Evolutionary conservation across 2,797 vertebrate genomes (phyloP), one percentile per base, ranked within the genome.

Genomic region (Cyprinella venusta): DNA sequence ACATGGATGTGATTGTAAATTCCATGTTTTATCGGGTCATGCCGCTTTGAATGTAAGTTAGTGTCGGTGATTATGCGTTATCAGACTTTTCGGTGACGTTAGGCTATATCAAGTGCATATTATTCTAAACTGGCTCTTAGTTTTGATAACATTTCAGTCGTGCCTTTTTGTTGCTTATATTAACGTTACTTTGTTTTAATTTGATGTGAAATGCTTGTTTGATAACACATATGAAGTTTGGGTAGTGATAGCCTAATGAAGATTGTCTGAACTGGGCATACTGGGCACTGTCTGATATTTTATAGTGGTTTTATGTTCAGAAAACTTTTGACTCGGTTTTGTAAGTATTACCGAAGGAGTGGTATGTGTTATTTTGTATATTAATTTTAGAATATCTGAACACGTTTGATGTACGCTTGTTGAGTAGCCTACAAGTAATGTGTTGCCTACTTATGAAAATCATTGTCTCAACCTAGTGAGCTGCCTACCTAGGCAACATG

Each of bases 1-100:
- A 63, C 50, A 15, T 54, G 71, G 18, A n/a, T 21, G 40, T 77
- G 56, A 45, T 45, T 18, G 76, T 64, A 42, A 30, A 77, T 45
- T 64, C 21, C 13, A 40, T 21, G 13, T 59, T 8, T 59, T 40
- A 18, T 9, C 8, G 8, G 45, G 52, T 24, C 54, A 40, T 42
- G 26, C 24, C 36, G 36, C 72, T 24, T 59, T 59, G 12, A 75
- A 59, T 24, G 33, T 24, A 54, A 38, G 12, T 38, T 12, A 1
- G 15, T 42, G 36, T 61, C 8, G 56, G 2, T 40, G 52, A 26
- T 24, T 6, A 40, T 38, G 52, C 21, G 12, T 24, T 38, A 59
- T 61, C 13, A 42, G 36, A 42, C 33, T 42, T 76, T 40, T 59
- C 72, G 19, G 54, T 9, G 30, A 33, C 30, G 30, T 33, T 33